Percentiles rank a stretch among this genome's conserved stretches.
phyloP scores from a whole-genome alignment of 35 echinoderm and acorn worm species.

The Stichopus chloronotus region DNA sequence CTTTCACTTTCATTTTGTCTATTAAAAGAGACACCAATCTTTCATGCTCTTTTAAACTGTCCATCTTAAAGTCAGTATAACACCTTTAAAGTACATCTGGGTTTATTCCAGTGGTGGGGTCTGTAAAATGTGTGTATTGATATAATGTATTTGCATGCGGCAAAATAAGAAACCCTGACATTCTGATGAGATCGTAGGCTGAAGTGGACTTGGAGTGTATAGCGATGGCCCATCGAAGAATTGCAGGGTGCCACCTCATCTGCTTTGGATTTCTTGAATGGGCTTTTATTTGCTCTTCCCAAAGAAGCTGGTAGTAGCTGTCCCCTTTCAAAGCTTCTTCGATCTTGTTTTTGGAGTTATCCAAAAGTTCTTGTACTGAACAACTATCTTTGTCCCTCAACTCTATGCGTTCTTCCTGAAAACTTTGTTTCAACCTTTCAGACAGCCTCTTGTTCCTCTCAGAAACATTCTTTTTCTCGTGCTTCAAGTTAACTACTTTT shows the following conservation, averaged over 20 bases:
- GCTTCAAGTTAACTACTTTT: neutral
- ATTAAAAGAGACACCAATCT: neutral
- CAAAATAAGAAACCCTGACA: neutral
- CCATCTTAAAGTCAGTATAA: neutral
- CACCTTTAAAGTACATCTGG: neutral
- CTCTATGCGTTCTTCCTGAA: neutral
- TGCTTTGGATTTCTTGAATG: neutral
- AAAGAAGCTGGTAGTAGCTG: slow-evolving; percentile 13
- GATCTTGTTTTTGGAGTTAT: neutral
- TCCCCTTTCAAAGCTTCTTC: neutral
- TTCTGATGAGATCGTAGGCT: neutral
- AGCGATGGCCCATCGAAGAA: slow-evolving; percentile 25
- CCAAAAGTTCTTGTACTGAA: neutral
- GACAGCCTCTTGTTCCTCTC: neutral
- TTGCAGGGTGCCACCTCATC: slow-evolving; percentile 48
- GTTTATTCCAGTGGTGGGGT: slow-evolving; percentile 12
- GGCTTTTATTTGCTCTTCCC: slow-evolving; percentile 39
- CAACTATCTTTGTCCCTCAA: neutral
- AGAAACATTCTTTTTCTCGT: neutral
- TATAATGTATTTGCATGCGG: neutral
- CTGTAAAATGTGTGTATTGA: slow-evolving; percentile 29
- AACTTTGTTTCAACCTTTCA: neutral
- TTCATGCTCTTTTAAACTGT: slow-evolving; percentile 28
- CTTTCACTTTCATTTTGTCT: slow-evolving; percentile 24
- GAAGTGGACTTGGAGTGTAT: slow-evolving; percentile 28